phyloP scores from a whole-genome alignment of 2,888 invertebrate genomes.

The Cryptocheilus praepositus region DNA sequence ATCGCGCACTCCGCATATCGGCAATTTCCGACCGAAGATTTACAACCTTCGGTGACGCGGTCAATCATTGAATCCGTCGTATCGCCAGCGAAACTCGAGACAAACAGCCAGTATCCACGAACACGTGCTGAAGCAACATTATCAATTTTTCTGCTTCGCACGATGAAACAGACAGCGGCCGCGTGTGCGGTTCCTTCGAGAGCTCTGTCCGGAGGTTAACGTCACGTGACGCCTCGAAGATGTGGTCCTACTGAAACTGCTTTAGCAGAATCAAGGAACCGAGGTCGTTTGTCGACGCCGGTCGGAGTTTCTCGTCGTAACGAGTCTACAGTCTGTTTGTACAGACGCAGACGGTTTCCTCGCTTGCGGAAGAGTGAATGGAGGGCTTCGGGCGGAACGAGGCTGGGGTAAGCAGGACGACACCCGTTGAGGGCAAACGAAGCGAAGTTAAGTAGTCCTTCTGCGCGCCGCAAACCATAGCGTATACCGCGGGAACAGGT shows the following conservation, averaged over 20 bases:
- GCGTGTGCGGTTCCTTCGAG: no score
- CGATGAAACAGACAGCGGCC: no score
- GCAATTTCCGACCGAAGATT: no score
- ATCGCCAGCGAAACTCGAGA: no score
- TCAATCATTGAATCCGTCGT: no score
- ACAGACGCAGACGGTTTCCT: constrained; percentile 11
- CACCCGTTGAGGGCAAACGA: constrained; percentile 36
- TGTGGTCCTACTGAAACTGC: neutral
- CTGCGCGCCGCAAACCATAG: constrained; percentile 37
- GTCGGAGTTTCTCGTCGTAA: constrained; percentile 8
- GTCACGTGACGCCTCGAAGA: no score
- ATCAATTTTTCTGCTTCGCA: no score
- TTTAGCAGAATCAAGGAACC: neutral
- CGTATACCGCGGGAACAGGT: constrained; percentile 28
- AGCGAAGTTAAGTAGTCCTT: constrained; percentile 42
- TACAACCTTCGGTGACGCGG: no score
- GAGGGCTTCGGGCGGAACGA: constrained; percentile 20
- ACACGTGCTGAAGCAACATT: no score
- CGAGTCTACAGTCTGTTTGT: neutral
- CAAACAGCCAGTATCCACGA: no score
- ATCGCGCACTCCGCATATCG: no score
- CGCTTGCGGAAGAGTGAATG: constrained; percentile 32
- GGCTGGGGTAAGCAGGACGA: neutral
- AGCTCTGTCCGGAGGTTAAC: no score
- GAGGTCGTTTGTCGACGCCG: constrained; percentile 3